Base-by-base conservation (phyloP, 2,797 vertebrate genomes). In the Schizopygopsis malacanthus region DNA sequence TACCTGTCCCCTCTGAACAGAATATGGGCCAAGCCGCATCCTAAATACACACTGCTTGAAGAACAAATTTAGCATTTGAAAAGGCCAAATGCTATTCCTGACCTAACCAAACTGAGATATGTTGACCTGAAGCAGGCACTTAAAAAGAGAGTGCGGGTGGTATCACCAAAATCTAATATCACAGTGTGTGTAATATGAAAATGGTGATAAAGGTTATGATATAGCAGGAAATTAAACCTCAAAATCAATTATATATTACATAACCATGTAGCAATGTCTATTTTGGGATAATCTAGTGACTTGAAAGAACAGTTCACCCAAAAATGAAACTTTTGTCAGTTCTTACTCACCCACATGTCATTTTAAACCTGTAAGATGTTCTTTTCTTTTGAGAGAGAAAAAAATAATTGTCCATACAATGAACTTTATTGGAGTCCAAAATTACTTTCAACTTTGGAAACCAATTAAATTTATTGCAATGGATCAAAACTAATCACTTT, bases 1-100 rank as follows among this genome's bases (percentile, higher is more conserved):
- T 71, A 79, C 83, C 65, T 18, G 67, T 80, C 77, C 28, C 77
- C 12, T 47, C 39, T 71, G 77, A 80, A 37, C 69, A 39, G 28
- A 81, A 85, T 85, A 73, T 80, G 54, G 84, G 54, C 67, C 77
- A 73, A 25, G 76, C 52, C 7, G 52, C 41, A 85, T 73, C 54
- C 77, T 80, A n/a, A 63, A 85, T 52, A 73, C 84, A 85, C 54
- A 63, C 33, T 56, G 73, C 20, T 69, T 80, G 12, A 50, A 63
- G 25, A 71, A 71, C 20, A 39, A 67, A 52, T 77, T 25, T 43
- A 54, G 61, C 20, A 25, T 72, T 79, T 69, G 16, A 39, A 84
- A 70, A 71, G 75, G 65, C 39, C 25, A 59, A 59, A 85, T 79
- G 39, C n/a, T 71, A 37, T 41, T 47, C 65, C 16, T 85, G 47